These are phyloP conservation scores for Cirrhinus mrigala DNA, from an alignment of 2,797 vertebrate genomes.

Conservation along the genomic window DNA sequence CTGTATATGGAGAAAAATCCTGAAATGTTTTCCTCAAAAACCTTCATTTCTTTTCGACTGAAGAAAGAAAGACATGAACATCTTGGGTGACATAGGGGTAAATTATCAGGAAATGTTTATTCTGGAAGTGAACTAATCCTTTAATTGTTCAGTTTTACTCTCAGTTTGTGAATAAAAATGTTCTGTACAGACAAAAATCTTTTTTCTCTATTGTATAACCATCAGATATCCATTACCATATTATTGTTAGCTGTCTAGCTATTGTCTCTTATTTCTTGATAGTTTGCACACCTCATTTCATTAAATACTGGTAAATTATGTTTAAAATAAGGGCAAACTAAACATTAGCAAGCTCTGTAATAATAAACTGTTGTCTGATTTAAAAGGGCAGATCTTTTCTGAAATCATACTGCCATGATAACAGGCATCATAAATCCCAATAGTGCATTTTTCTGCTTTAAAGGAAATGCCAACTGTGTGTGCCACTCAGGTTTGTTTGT, in stretches of 20 bases:
- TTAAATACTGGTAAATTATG: neutral
- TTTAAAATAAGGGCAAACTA: neutral
- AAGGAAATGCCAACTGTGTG: conserved; percentile 1
- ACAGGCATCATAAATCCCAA: neutral
- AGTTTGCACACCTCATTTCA: neutral
- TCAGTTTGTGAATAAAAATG: neutral
- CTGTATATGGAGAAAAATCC: too few relatives aligned
- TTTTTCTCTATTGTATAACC: neutral
- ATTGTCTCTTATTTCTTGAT: neutral
- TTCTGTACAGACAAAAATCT: too few relatives aligned
- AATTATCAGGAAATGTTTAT: too few relatives aligned
- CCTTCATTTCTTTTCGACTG: too few relatives aligned
- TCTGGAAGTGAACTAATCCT: too few relatives aligned
- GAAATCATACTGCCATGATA: neutral
- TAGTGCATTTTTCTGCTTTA: neutral
- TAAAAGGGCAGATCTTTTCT: neutral
- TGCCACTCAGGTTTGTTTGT: conserved; percentile 7
- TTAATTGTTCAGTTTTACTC: neutral
- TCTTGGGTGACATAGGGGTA: too few relatives aligned
- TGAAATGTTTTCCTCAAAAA: too few relatives aligned
- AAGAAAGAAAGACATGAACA: too few relatives aligned
- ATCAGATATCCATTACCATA: neutral
- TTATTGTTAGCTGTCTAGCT: neutral
- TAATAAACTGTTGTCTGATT: neutral
- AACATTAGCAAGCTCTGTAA: neutral